Conservation (phyloP, 2,797 vertebrate species). For the Hypotaenidia okinawae region DNA sequence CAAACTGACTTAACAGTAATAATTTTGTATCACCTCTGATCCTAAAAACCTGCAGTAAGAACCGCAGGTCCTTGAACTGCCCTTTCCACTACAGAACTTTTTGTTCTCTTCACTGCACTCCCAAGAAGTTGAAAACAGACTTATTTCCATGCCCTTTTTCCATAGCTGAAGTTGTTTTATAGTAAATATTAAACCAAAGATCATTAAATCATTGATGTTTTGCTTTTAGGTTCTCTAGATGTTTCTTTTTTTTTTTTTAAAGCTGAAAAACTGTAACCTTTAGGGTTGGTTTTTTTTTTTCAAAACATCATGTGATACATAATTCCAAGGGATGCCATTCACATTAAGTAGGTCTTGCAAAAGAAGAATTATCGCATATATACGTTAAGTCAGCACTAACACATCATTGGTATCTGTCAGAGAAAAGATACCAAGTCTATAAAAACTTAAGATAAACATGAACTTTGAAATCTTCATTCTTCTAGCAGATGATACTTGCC, state of each 20-base stretch:
- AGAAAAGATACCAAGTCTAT: conserved; percentile 53
- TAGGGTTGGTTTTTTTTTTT: background rate
- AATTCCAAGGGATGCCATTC: conserved; percentile 15
- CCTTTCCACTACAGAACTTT: background rate
- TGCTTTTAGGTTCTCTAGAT: background rate
- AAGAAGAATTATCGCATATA: background rate
- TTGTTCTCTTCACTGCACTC: background rate
- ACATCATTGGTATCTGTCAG: conserved; percentile 51
- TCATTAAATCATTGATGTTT: background rate
- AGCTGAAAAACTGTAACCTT: background rate
- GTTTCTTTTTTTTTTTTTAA: background rate
- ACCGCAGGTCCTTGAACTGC: background rate
- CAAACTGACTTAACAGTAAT: background rate
- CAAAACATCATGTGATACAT: conserved; percentile 28
- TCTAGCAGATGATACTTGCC: background rate
- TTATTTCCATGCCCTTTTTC: background rate
- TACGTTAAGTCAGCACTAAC: conserved; percentile 15
- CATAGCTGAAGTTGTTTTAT: background rate
- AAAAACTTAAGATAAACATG: conserved; percentile 64
- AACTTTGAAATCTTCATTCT: conserved; percentile 62
- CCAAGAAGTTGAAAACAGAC: background rate
- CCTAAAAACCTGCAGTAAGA: background rate
- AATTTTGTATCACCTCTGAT: background rate
- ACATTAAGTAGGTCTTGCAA: conserved; percentile 30
- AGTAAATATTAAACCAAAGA: background rate